phyloP scores from a whole-genome alignment of 1,140 invertebrate genomes.

The Bactericera cockerelli region DNA sequence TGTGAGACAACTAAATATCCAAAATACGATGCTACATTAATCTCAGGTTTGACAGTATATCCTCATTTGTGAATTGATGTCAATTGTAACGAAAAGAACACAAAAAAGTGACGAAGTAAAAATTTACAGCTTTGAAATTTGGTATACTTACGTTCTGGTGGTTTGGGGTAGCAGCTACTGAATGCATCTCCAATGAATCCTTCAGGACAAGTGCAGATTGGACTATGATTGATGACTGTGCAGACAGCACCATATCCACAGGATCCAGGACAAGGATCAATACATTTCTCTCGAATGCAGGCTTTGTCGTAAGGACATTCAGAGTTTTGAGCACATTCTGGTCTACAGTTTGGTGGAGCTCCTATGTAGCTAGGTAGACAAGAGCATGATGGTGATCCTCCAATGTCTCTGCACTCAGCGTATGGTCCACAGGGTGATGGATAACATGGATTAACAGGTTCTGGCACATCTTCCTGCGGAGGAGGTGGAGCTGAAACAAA shows the following conservation, averaged over 20 bases:
- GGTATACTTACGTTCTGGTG: constrained; percentile 36
- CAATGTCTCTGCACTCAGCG: constrained; percentile 30
- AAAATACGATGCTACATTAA: too few species aligned
- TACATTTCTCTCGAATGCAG: constrained; percentile 36
- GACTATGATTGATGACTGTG: constrained; percentile 41
- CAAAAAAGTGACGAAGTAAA: too few species aligned
- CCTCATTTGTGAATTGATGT: too few species aligned
- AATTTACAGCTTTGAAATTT: too few species aligned
- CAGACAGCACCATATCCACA: constrained; percentile 43
- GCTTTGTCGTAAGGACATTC: constrained; percentile 34
- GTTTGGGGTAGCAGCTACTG: constrained; percentile 35
- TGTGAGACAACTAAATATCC: too few species aligned
- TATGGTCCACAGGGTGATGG: constrained; percentile 37
- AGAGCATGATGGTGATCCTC: constrained; percentile 26
- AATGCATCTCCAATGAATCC: constrained; percentile 45
- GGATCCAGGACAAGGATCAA: constrained; percentile 37
- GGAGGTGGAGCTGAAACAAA: constrained; percentile 25
- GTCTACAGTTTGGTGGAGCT: constrained; percentile 32
- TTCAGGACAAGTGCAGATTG: constrained; percentile 39
- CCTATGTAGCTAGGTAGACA: constrained; percentile 32
- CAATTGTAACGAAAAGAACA: too few species aligned
- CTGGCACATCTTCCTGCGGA: constrained; percentile 20
- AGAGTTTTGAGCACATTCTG: constrained; percentile 33
- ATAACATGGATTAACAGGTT: constrained; percentile 30
- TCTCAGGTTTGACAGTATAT: too few species aligned